These are phyloP conservation scores for Coracias cyanogaster DNA, from an alignment of 2,797 vertebrate genomes.

Conservation along the genomic window DNA sequence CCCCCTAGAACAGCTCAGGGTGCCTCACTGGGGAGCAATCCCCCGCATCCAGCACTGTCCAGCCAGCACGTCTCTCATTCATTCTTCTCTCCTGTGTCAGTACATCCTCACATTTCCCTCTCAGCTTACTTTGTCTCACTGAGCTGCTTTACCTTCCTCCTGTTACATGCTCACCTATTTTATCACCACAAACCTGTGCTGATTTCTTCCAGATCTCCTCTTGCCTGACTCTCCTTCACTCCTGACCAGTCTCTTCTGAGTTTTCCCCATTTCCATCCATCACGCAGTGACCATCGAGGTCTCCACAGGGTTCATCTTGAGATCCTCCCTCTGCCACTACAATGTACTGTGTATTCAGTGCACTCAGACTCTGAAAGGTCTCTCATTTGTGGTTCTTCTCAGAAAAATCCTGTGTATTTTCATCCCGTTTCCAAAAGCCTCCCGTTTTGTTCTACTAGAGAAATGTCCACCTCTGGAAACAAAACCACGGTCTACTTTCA, in stretches of 20 bases:
- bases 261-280: background rate
- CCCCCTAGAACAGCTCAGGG: background rate
- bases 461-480: background rate
- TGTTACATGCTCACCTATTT: background rate
- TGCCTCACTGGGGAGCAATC: background rate
- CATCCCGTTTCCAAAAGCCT: background rate
- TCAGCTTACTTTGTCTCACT: background rate
- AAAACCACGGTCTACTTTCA: background rate
- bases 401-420: background rate
- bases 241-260: background rate
- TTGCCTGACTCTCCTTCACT: background rate
- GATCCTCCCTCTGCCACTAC: background rate
- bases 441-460: background rate
- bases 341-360: background rate
- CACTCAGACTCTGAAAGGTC: background rate
- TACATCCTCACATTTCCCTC: background rate
- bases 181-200: background rate
- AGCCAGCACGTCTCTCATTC: background rate
- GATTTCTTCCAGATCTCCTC: background rate
- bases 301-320: background rate
- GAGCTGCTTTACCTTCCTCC: background rate
- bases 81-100: background rate
- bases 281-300: background rate
- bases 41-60: background rate
- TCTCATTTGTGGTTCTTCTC: background rate